A percentile compares a stretch with the other conserved stretches of the same genome.
These are phyloP conservation scores for Schrankia costaestrigalis DNA, from an alignment of 2,888 invertebrate genomes.

Conservation along the genomic window DNA sequence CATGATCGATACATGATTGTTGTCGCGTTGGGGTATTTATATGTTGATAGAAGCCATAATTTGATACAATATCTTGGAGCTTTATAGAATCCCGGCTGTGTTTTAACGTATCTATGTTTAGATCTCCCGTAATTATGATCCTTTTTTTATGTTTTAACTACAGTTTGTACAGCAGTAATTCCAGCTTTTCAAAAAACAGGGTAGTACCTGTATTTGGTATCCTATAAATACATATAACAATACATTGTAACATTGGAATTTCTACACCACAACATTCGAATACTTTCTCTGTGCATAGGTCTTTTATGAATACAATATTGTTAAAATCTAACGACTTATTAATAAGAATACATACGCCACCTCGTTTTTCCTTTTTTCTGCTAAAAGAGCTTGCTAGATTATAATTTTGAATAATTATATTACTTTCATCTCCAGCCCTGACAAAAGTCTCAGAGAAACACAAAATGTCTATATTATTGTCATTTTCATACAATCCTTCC, in stretches of 20 bases:
- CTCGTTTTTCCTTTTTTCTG: constrained; percentile 4
- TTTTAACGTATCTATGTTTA: too few relatives aligned
- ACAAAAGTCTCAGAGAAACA: constrained; percentile 4
- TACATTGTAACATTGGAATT: neutral
- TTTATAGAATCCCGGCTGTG: neutral
- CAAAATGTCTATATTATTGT: neutral
- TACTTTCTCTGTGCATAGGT: constrained; percentile 1
- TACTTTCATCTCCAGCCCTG: neutral
- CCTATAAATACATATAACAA: constrained; percentile 1
- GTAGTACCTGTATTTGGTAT: constrained; percentile 1
- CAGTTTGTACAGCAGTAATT: too few relatives aligned
- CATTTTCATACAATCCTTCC: neutral
- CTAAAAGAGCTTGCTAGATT: neutral
- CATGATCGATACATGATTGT: constrained; percentile 4
- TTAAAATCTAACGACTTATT: constrained; percentile 1
- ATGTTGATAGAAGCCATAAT: neutral
- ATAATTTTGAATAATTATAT: neutral
- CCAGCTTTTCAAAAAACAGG: too few relatives aligned
- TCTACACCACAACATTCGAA: constrained; percentile 4
- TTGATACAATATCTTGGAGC: neutral
- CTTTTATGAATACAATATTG: neutral
- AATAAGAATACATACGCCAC: constrained; percentile 1
- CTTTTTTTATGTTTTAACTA: too few relatives aligned
- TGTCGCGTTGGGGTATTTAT: neutral
- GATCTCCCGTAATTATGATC: too few relatives aligned